Conservation (phyloP, 30 jellyfish, hydroid and myxozoan genomes). For the Mastigias papua region DNA sequence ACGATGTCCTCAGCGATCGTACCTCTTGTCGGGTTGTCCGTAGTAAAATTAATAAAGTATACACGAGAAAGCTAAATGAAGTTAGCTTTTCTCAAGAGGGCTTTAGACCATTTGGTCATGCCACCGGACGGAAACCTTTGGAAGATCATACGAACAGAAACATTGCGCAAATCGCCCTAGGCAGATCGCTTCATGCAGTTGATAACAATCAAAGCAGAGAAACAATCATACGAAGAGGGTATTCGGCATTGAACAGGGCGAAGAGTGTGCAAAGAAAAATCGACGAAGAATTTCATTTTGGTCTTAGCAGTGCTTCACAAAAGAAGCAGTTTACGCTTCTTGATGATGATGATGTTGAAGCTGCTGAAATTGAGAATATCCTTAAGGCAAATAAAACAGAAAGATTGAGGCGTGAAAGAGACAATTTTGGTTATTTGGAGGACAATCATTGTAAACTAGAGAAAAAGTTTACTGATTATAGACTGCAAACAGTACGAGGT, state of each 20-base stretch:
- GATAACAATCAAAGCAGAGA: constrained; percentile 11
- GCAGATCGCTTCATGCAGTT: neutral
- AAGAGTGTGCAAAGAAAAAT: constrained; percentile 47
- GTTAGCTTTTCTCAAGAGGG: neutral
- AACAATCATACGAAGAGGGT: constrained; percentile 34
- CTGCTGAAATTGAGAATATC: constrained; percentile 57
- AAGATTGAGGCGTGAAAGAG: constrained; percentile 8
- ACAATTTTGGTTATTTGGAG: neutral
- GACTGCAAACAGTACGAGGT: constrained; percentile 50
- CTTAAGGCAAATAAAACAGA: neutral
- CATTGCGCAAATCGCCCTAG: neutral
- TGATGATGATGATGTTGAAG: constrained; percentile 34
- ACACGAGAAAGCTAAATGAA: neutral
- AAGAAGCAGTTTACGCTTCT: neutral
- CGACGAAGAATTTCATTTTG: constrained; percentile 60
- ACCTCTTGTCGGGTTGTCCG: neutral
- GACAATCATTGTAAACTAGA: neutral
- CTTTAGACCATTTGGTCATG: neutral
- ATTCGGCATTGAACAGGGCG: constrained; percentile 59
- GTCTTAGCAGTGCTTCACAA: neutral
- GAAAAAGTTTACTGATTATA: constrained; percentile 41
- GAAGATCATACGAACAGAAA: constrained; percentile 36
- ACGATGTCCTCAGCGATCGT: neutral
- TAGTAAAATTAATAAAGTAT: too few species aligned
- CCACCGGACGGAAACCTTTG: neutral